A percentile compares a stretch with the other conserved stretches of the same genome.
Conservation (phyloP, 2,888 invertebrate genomes). For the Polietes domitor region DNA sequence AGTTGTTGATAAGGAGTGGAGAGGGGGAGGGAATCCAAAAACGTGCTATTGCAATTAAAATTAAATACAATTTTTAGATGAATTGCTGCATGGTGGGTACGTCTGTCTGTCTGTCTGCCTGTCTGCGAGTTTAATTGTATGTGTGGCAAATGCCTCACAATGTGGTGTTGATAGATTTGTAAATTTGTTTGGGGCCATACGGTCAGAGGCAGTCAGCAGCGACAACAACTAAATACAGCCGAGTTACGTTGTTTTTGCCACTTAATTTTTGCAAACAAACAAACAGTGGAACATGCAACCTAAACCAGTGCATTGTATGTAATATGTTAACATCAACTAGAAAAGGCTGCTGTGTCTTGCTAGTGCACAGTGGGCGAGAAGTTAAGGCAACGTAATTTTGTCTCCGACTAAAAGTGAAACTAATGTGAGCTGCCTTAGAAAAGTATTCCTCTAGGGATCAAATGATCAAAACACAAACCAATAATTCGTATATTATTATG, state of each 20-base stretch:
- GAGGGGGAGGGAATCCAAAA: slow-evolving; percentile 46
- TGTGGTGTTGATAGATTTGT: slow-evolving; percentile 59
- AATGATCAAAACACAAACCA: no score
- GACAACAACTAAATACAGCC: slow-evolving; percentile 44
- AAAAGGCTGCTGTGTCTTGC: slow-evolving; percentile 1
- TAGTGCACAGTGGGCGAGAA: slow-evolving; percentile 14
- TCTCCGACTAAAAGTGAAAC: no score
- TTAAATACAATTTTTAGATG: slow-evolving; percentile 61
- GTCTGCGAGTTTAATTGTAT: neutral
- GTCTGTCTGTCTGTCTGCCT: neutral
- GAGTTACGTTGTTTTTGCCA: slow-evolving; percentile 13
- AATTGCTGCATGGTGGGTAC: slow-evolving; percentile 29
- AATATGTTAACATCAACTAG: slow-evolving; percentile 2
- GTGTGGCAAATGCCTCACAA: slow-evolving; percentile 17
- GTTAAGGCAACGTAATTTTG: no score
- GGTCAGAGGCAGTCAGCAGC: neutral
- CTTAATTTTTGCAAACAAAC: neutral
- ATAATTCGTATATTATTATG: no score
- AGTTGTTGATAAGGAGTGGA: no score
- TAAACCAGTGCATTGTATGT: slow-evolving; percentile 32
- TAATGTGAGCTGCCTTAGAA: no score
- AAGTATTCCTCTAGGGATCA: no score
- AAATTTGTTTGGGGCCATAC: slow-evolving; percentile 12
- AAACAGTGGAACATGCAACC: neutral
- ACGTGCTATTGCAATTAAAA: slow-evolving; percentile 67